Evolutionary conservation across 2,113 vertebrate genomes (phyloP).

Genomic region (Protomyctophum bolini): DNA sequence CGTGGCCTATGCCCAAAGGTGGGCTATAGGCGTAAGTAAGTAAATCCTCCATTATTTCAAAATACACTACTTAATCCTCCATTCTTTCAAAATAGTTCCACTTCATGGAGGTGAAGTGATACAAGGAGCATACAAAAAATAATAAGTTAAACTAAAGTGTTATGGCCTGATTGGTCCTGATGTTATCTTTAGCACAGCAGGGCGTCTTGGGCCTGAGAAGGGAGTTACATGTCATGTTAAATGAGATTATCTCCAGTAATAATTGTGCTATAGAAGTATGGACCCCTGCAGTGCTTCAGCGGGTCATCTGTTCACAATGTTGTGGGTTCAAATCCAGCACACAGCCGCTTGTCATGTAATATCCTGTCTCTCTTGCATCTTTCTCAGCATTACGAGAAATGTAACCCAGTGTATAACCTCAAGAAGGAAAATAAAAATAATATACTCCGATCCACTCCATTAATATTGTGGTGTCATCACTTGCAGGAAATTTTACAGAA

Average conservation of each 20-base stretch:
- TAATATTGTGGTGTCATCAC: slow-evolving; percentile 19
- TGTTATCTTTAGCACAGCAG: slow-evolving; percentile 13
- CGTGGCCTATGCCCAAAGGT: too few species aligned
- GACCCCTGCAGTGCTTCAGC: slow-evolving; percentile 15
- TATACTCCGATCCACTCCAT: background rate
- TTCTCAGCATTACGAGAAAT: slow-evolving; percentile 2
- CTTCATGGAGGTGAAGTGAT: background rate
- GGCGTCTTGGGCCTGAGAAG: background rate
- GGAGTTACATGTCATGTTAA: background rate
- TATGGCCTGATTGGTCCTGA: background rate
- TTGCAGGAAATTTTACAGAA: background rate
- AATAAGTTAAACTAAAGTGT: background rate
- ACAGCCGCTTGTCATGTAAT: background rate
- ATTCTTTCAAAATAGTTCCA: slow-evolving; percentile 4
- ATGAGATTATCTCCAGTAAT: background rate
- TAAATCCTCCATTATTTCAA: too few species aligned
- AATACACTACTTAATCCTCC: background rate
- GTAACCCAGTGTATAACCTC: background rate
- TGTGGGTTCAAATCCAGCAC: slow-evolving; percentile 4
- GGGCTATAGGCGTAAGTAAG: too few species aligned
- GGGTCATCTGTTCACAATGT: slow-evolving; percentile 6
- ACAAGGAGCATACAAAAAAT: slow-evolving; percentile 18
- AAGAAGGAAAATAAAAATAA: background rate
- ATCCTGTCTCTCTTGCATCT: background rate
- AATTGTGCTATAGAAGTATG: background rate